phyloP scores from a whole-genome alignment of 2,888 invertebrate genomes.

The Thalpophila matura region DNA sequence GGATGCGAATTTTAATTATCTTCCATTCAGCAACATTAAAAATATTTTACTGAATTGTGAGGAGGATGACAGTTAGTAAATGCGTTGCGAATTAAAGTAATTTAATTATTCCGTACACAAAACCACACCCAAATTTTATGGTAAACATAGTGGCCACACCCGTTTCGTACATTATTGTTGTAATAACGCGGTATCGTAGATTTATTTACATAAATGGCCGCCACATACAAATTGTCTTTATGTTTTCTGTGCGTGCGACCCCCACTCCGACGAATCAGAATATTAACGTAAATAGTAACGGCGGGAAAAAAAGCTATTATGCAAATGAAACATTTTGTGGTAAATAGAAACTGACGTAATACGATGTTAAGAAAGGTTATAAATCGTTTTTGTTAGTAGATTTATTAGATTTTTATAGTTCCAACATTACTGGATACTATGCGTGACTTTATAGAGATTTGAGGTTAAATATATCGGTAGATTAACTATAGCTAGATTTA shows the following conservation, averaged over 20 bases:
- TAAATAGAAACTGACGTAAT: constrained; percentile 89
- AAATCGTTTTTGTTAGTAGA: constrained; percentile 83
- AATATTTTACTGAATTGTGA: constrained; percentile 43
- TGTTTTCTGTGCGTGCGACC: constrained; percentile 90
- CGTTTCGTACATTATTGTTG: constrained; percentile 82
- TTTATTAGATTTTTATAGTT: constrained; percentile 80
- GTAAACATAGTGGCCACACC: constrained; percentile 83
- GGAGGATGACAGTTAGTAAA: constrained; percentile 57
- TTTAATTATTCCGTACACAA: constrained; percentile 74
- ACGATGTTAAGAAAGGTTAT: constrained; percentile 85
- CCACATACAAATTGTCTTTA: constrained; percentile 89
- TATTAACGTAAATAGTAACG: constrained; percentile 90
- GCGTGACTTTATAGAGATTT: constrained; percentile 70
- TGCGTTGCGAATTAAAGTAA: constrained; percentile 68
- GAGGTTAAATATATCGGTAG: constrained; percentile 41
- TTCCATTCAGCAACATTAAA: constrained; percentile 52
- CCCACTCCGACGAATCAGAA: constrained; percentile 87
- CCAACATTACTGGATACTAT: constrained; percentile 63
- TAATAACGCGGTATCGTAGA: constrained; percentile 86
- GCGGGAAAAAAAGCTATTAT: constrained; percentile 90
- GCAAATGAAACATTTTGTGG: constrained; percentile 90
- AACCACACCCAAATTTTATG: constrained; percentile 83
- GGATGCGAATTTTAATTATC: constrained; percentile 75
- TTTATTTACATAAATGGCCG: constrained; percentile 90
- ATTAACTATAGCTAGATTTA: constrained; percentile 17